Base-by-base conservation (phyloP, 2,113 vertebrate species). In the Opisthocomus hoazin region DNA sequence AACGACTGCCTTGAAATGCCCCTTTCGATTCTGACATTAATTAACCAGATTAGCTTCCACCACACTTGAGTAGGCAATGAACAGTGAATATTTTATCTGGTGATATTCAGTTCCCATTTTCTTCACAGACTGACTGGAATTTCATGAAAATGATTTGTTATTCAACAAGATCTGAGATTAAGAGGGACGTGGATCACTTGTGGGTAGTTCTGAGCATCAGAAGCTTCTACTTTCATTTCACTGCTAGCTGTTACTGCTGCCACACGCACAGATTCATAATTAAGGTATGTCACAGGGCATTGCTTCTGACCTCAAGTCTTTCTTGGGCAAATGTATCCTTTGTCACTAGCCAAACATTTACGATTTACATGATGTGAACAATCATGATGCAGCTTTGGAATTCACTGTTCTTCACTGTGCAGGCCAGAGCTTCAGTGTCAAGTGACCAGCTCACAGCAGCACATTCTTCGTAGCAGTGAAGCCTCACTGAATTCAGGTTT, bases 51-150 rank as follows among this genome's bases (percentile, higher is more conserved):
- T 46, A 84, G 32, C 36, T 86, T 71, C 89, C 64, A 81, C 48
- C 73, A 84, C 79, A 84, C 80, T 94, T 68, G 56, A 82, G 69
- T 79, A 94, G 96, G 92, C 93, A 60, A 64, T 24, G 86, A 56
- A 76, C 53, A 79, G 69, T 53, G 83, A 81, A 32, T 89, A 82
- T 79, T 80, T 89, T 56, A 96, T 89, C 90, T 60, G 57, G 29
- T 4, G n/a, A 87, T 87, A 95, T 89, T 89, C 92, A 93, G 90
- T 64, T 57, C 57, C 37, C 77, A 87, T 92, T 96, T 96, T 93
- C 80, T 73, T 95, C 74, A 64, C 30, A 53, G 80, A 57, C 80
- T 89, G 75, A 45, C 89, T 71, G 26, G 57, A 88, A 81, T 87
- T 76, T 89, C 77, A 84, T 27, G 41, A 87, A 79, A 82, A 95